Base-by-base conservation (phyloP, 1,140 invertebrate genomes). In the Drosophila kanapiae region DNA sequence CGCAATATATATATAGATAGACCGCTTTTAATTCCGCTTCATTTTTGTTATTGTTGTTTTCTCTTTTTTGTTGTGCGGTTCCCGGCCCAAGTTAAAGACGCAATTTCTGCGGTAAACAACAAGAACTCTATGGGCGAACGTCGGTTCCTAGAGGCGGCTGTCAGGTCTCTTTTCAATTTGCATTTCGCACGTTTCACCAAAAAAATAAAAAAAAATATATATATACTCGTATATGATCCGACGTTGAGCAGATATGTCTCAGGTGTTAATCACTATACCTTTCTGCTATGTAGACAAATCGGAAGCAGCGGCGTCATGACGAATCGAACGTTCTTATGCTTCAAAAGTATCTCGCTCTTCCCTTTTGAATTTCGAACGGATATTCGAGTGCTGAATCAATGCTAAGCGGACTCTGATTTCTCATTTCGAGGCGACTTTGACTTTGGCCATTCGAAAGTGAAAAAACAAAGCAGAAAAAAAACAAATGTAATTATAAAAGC, bases 21-120 rank as follows among this genome's bases (percentile, higher is more conserved):
- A 54, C 33, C 51, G 51, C 51, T 59, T 71, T 31, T 59, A 48
- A 40, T 49, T 77, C 37, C 37, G 68, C 43, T 63, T 70, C n/a
- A 47, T 56, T 31, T 29, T 9, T 43, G n/a, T 23, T 3, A 23
- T 23, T 23, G 23, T 23, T 23, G 23, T 23, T 23, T 1, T 23
- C n/a, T 23, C 1, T 23, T 23, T 64, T 14, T 43, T 43, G 27
- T 18, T 14, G 54, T 9, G 27, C 3, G 35, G 18, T 48, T 54
- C 38, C 62, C 51, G 38, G 68, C 49, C 69, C 37, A 71, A 75
- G 80, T 71, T 87, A 79, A 82, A 82, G 83, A 86, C 83, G 83
- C 83, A 86, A 87, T 86, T 82, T 78, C 56, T 57, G 38, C 38
- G 63, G 75, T 74, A 74, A 82, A 78, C 75, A 85, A 78, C 67